Base-by-base conservation (phyloP, 2,888 invertebrate species). In the Dryococelus australis region DNA sequence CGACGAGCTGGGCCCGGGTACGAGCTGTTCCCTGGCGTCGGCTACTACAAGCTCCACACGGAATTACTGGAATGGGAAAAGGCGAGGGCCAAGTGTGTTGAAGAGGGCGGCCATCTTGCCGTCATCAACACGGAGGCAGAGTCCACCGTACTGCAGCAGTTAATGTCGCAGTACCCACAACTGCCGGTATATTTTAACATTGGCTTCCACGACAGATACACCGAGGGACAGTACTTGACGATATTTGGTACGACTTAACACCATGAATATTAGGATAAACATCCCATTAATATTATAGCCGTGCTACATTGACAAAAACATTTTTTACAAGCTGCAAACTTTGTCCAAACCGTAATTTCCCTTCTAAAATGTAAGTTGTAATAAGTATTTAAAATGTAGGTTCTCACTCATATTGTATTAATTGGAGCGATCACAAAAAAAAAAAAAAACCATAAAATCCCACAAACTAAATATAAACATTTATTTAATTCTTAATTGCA, bases 71-170 rank as follows among this genome's bases (percentile, higher is more conserved):
- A 78, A 4, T 88, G 88, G 88, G 26, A 85, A 6, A 20, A 87
- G 20, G 88, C 88, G 20, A 43, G 86, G 27, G 87, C 84, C 20
- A 85, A 47, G 16, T 88, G 88, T 27, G 79, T n/a, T 12, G 84
- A 85, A 24, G 88, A 88, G 51, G 89, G 89, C 84, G 87, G 88
- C 35, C 89, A 90, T 83, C 87, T 89, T 53, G 89, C 88, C 13
- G 88, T 90, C 86, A 88, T 90, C 85, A 89, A 89, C 87, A 88
- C 88, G 20, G 88, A 89, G 26, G 85, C 88, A 20, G 89, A 89
- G 85, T 85, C 88, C 16, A 43, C 13, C 24, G 87, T 85, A 20
- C 83, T 88, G 53, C 85, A 86, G 86, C 87, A 87, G 81, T 80
- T 89, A 16, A 88, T 88, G 35, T 27, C 78, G 28, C 27, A 35